Conservation (phyloP, 2,888 invertebrate genomes). For the Ennomos quercinarius region DNA sequence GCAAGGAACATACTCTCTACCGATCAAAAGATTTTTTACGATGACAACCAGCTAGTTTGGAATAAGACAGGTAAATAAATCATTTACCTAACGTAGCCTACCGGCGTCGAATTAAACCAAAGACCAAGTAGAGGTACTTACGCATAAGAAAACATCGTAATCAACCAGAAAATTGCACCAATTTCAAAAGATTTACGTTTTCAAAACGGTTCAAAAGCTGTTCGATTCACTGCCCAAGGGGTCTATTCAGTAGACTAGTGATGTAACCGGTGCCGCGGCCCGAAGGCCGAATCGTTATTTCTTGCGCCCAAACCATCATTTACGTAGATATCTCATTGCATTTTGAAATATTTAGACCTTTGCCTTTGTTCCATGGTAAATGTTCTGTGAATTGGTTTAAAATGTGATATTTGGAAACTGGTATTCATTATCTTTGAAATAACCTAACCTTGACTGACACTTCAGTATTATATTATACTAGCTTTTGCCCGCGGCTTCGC, state of each 20-base stretch:
- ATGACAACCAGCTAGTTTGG: too few species aligned
- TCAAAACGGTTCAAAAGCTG: slow-evolving; percentile 3
- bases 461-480: too few species aligned
- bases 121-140: too few species aligned
- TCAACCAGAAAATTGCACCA: slow-evolving; percentile 2
- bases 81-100: too few species aligned
- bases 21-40: too few species aligned
- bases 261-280: slow-evolving; percentile 4
- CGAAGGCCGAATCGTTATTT: slow-evolving; percentile 11
- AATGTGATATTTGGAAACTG: slow-evolving; percentile 19
- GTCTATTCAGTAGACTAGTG: slow-evolving; percentile 7
- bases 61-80: too few species aligned
- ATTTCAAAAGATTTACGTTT: neutral
- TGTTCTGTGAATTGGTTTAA: slow-evolving; percentile 18
- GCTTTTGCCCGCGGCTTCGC: too few species aligned
- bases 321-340: slow-evolving; percentile 7
- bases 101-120: too few species aligned
- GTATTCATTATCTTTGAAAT: neutral
- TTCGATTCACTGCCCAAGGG: slow-evolving; percentile 8
- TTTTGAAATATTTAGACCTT: slow-evolving; percentile 21
- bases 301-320: slow-evolving; percentile 7
- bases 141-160: neutral
- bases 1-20: too few species aligned
- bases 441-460: slow-evolving; percentile 2
- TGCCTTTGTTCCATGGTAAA: slow-evolving; percentile 15